These are phyloP conservation scores for Barnardius zonarius DNA, from an alignment of 2,113 vertebrate species.

Conservation along the genomic window DNA sequence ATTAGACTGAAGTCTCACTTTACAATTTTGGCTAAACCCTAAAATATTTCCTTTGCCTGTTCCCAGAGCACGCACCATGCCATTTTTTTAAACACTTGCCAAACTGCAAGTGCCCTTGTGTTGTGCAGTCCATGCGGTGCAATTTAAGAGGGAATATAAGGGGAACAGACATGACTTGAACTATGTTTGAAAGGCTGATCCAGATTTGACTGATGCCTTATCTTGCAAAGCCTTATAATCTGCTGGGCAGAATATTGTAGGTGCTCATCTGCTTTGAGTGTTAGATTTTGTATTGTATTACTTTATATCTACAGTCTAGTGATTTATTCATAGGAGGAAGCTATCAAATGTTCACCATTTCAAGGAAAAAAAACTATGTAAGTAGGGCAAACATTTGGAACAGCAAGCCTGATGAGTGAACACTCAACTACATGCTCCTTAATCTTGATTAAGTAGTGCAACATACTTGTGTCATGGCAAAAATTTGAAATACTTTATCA, in stretches of 20 bases:
- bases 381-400: not conserved
- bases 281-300: not conserved
- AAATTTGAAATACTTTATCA: not conserved
- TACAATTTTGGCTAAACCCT: not conserved
- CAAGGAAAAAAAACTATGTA: not conserved
- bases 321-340: conserved; percentile 21
- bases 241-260: not conserved
- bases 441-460: not conserved
- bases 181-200: not conserved
- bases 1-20: not conserved
- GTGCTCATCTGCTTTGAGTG: not conserved
- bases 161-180: not conserved
- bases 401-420: not conserved
- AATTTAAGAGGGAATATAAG: not conserved
- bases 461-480: not conserved
- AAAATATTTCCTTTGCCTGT: not conserved
- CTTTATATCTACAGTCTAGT: not conserved
- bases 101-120: not conserved
- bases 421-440: not conserved
- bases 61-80: fast-evolving
- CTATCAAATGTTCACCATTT: conserved; percentile 49
- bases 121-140: not conserved
- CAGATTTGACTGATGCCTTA: not conserved
- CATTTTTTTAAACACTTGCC: not conserved
- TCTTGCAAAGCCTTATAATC: conserved; percentile 15